Evolutionary conservation across 2,113 vertebrate genomes (phyloP), one percentile per base, ranked within the genome.

Genomic region (Oxyura jamaicensis): DNA sequence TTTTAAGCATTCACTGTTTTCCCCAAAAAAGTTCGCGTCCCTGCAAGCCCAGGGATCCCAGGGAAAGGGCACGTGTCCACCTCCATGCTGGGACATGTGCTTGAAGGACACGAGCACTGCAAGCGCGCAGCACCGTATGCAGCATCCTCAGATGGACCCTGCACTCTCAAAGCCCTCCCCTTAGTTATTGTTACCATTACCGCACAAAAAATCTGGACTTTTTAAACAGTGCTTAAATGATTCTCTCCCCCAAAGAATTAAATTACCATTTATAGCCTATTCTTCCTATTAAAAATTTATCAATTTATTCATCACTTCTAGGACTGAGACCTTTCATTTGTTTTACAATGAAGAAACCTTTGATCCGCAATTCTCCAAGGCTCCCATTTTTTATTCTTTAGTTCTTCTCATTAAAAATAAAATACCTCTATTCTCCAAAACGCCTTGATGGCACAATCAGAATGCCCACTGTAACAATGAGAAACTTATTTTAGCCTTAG

Each of bases 401-500:
- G 95, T 96, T 98, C 97, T 95, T 96, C 97, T 98, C 97, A 97
- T 98, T 98, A 98, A 98, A 98, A 97, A 97, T 98, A 98, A 98
- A 96, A 97, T 94, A 95, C 93, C 85, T 96, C 90, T 91, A 94
- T 89, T 97, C 97, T 97, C 96, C 91, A 94, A 95, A 96, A 97
- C 46, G 97, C 96, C 97, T 97, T 96, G 94, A 96, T 93, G 85
- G 90, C 93, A 96, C 96, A 96, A 96, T 97, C 96, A 91, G 94
- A 97, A 96, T 95, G 76, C 75, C 69, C 87, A 80, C 69, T 87
- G 90, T 79, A 97, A 97, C 94, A 95, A 95, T 5, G 26, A 93
- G 86, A 95, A 97, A 90, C 55, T 48, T 94, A 96, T 97, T 96
- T 96, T 89, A 72, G 55, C 77, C 91, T 96, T 95, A 86, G n/a